Base-by-base conservation (phyloP, 2,113 vertebrate species). In the Chaenocephalus aceratus region DNA sequence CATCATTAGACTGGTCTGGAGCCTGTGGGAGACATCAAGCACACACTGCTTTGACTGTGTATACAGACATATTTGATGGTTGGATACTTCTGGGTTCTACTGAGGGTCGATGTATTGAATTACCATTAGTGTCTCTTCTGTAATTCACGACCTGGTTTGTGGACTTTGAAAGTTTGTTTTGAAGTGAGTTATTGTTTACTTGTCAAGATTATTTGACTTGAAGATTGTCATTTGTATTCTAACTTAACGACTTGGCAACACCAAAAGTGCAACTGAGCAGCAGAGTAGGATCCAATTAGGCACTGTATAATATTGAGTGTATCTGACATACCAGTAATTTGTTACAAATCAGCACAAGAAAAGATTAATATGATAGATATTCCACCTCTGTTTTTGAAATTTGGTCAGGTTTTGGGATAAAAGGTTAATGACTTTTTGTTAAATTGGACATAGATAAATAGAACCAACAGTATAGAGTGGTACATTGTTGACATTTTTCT, bases 1-100 rank as follows among this genome's bases (percentile, higher is more conserved):
- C 94, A 94, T 97, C 97, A 97, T 97, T 96, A 97, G 94, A 79
- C 89, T 41, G 90, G 90, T 89, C 82, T 84, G 88, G 88, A 91
- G 89, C 89, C 95, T 23, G 64, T 59, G 68, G 81, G 84, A 75
- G 72, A 67, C 51, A 75, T 94, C 94, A 92, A 89, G 90, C 57
- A 6, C 60, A 8, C 11, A 3, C 56, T 4, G 46, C 23, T 62
- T 65, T 26, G 61, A n/a, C 58, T 73, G 59, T 49, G 14, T 7
- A n/a, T 48, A 57, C 52, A 16, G 12, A 10, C 23, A 11, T 11
- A 6, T 45, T 6, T 57, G 66, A 66, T 30, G 36, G 6, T 46
- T 10, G 44, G 34, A 30, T 11, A 13, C 53, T 30, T 30, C 30
- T 30, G 30, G 30, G 30, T 30, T 30, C 30, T 12, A 13, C 44